Percentiles rank a stretch among this genome's conserved stretches.
Conservation (phyloP, 2,888 invertebrate genomes). For the Eupithecia subumbrata region DNA sequence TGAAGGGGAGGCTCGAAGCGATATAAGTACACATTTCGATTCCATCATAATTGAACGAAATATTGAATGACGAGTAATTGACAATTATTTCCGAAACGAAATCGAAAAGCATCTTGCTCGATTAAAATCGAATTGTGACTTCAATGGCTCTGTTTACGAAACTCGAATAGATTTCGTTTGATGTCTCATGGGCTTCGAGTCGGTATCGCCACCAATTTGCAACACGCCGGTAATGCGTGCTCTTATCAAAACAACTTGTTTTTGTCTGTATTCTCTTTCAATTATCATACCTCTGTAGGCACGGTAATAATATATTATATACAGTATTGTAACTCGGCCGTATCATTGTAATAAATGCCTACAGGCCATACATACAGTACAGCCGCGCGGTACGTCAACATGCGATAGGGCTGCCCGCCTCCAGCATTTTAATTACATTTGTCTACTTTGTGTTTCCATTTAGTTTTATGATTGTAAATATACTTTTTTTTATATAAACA, state of each 20-base stretch:
- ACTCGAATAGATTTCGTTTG: not conserved
- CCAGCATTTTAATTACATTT: too few species aligned
- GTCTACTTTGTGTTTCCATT: too few species aligned
- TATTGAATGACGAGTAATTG: constrained; percentile 40
- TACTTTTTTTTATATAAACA: too few species aligned
- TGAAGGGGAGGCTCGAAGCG: constrained; percentile 30
- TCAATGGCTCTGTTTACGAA: constrained; percentile 18
- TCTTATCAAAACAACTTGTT: not conserved
- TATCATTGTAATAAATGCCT: too few species aligned
- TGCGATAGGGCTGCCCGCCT: too few species aligned
- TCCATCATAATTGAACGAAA: constrained; percentile 39
- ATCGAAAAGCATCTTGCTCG: constrained; percentile 30
- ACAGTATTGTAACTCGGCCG: too few species aligned
- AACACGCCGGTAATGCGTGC: not conserved
- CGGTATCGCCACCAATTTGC: not conserved
- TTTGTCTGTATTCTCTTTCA: not conserved
- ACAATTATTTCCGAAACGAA: constrained; percentile 34
- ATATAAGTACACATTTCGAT: constrained; percentile 33
- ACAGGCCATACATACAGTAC: too few species aligned
- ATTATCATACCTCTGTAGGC: not conserved
- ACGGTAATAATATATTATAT: too few species aligned
- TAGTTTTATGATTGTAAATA: too few species aligned
- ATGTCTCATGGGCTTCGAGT: not conserved
- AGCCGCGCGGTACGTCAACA: too few species aligned
- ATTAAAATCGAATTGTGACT: constrained; percentile 28